Conservation (phyloP, 2,113 vertebrate species). For the Dascyllus trimaculatus region DNA sequence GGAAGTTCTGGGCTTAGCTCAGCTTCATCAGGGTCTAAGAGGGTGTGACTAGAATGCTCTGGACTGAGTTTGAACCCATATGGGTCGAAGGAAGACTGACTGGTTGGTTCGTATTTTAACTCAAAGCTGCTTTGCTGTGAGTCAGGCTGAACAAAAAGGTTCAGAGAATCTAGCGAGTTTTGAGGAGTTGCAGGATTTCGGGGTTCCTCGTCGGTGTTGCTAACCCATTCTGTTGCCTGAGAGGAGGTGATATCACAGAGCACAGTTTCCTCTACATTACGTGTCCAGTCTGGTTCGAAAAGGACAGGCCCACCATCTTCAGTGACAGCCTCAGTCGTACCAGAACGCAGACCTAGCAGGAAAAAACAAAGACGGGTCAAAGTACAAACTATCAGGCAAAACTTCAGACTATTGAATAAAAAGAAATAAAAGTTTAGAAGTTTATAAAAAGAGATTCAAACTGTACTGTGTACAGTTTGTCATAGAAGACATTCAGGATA, state of each 20-base stretch:
- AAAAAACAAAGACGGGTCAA: slow-evolving; percentile 3
- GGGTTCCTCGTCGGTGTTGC: slow-evolving; percentile 7
- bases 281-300: slow-evolving; percentile 19
- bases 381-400: too few species aligned
- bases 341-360: slow-evolving; percentile 34
- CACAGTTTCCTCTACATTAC: not conserved
- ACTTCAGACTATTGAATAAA: too few species aligned
- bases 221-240: slow-evolving; percentile 2
- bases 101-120: slow-evolving; percentile 59
- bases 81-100: slow-evolving; percentile 78
- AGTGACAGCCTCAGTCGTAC: slow-evolving; percentile 1
- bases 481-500: too few species aligned
- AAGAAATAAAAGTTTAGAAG: too few species aligned
- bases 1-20: slow-evolving; percentile 63
- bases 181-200: slow-evolving; percentile 11
- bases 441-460: too few species aligned
- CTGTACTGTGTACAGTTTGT: too few species aligned
- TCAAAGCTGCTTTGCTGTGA: slow-evolving; percentile 61
- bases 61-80: slow-evolving; percentile 84
- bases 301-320: not conserved
- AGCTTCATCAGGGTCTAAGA: slow-evolving; percentile 76
- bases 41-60: slow-evolving; percentile 75
- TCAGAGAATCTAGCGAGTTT: slow-evolving; percentile 37
- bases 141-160: slow-evolving; percentile 26
- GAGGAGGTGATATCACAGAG: not conserved